These are phyloP conservation scores for Lepidiolamprologus cunningtoni DNA, from an alignment of 2,113 vertebrate genomes.

Conservation along the genomic window DNA sequence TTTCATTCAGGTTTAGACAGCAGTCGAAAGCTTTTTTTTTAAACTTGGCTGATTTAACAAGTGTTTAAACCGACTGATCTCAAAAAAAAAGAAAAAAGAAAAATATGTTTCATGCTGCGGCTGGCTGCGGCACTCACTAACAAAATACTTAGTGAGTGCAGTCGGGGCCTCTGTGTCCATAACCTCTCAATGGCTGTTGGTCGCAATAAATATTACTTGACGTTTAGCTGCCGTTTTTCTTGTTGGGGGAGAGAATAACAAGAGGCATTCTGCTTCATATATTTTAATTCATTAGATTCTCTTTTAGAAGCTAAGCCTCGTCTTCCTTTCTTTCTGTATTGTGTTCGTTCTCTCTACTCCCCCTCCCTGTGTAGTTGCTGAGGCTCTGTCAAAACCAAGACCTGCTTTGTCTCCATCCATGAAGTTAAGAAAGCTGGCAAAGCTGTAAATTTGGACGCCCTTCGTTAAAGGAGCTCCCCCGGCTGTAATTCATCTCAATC, in stretches of 20 bases:
- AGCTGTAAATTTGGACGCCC: conserved; percentile 69
- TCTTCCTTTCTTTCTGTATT: conserved; percentile 44
- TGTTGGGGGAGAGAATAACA: conserved; percentile 65
- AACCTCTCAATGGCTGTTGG: conserved; percentile 71
- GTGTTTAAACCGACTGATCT: conserved; percentile 49
- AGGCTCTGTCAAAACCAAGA: conserved; percentile 45
- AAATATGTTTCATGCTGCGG: conserved; percentile 49
- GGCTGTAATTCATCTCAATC: conserved; percentile 69
- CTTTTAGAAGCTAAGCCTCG: conserved; percentile 57
- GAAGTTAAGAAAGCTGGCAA: conserved; percentile 65
- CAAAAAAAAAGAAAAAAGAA: conserved; percentile 10
- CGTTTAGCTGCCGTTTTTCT: conserved; percentile 64
- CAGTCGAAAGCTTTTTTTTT: conserved; percentile 33
- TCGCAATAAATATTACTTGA: conserved; percentile 67
- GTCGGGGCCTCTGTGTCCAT: conserved; percentile 57
- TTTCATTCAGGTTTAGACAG: conserved; percentile 61
- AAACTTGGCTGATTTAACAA: conserved; percentile 60
- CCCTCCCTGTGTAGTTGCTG: conserved; percentile 4
- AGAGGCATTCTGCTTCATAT: conserved; percentile 62
- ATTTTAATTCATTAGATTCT: conserved; percentile 67
- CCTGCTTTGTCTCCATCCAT: conserved; percentile 61
- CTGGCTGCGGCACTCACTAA: conserved; percentile 33
- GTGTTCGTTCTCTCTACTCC: neutral
- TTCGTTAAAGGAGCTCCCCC: conserved; percentile 60
- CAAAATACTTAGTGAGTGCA: conserved; percentile 47